These are phyloP conservation scores for Orthosia incerta DNA, from an alignment of 2,888 invertebrate genomes.

Conservation along the genomic window DNA sequence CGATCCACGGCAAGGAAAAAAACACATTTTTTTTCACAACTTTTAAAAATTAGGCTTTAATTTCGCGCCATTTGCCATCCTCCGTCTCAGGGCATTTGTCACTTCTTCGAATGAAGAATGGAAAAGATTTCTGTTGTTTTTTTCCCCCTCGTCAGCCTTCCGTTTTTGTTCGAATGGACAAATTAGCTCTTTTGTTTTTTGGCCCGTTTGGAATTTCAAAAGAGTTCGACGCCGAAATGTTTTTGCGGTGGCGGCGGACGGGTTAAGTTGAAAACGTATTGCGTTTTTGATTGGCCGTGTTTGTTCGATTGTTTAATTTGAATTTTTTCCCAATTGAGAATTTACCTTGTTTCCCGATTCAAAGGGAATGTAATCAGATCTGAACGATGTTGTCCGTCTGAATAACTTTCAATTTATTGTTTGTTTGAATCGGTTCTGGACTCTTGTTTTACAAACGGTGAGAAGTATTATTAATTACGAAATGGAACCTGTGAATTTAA, in stretches of 20 bases:
- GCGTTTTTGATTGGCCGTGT: conserved; percentile 57
- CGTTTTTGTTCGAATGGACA: conserved; percentile 73
- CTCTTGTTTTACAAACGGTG: not conserved
- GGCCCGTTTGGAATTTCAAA: conserved; percentile 69
- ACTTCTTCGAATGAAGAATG: conserved; percentile 72
- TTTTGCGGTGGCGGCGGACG: conserved; percentile 62
- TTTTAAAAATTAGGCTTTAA: conserved; percentile 74
- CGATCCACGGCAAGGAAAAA: conserved; percentile 48
- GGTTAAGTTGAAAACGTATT: conserved; percentile 63
- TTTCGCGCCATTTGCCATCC: conserved; percentile 72
- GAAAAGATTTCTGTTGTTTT: conserved; percentile 71
- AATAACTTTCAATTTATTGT: conserved; percentile 22
- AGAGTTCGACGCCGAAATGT: conserved; percentile 68
- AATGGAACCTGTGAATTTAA: not conserved
- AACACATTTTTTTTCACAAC: conserved; percentile 47
- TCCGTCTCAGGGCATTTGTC: conserved; percentile 72
- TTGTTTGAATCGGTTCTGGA: not conserved
- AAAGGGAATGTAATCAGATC: conserved; percentile 55
- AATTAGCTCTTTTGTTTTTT: conserved; percentile 80
- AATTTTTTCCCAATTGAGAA: conserved; percentile 46
- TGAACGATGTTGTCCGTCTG: conserved; percentile 39
- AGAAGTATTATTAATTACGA: not conserved
- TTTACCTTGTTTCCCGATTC: conserved; percentile 50
- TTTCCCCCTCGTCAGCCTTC: conserved; percentile 64
- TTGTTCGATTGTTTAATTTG: conserved; percentile 60